These are phyloP conservation scores for Pseudopleuronectes americanus DNA, from an alignment of 2,797 vertebrate genomes.

Conservation along the genomic window DNA sequence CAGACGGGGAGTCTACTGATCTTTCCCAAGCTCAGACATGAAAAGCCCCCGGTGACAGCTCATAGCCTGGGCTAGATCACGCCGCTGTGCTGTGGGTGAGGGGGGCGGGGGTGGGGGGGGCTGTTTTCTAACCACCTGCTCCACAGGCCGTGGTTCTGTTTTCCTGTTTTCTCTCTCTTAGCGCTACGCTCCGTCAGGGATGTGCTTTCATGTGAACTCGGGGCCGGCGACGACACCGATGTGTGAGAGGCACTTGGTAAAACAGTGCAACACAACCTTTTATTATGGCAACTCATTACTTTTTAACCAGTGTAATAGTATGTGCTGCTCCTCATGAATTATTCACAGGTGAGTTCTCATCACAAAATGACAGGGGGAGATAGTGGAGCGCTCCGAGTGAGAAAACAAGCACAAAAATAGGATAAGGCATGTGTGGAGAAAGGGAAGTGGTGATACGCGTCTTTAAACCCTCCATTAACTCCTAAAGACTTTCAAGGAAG, in stretches of 20 bases:
- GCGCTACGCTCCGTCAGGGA: constrained; percentile 64
- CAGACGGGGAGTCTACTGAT: constrained; percentile 80
- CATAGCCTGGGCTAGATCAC: constrained; percentile 78
- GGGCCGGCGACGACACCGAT: constrained; percentile 62
- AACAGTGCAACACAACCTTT: constrained; percentile 81
- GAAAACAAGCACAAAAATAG: constrained; percentile 65
- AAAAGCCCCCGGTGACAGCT: constrained; percentile 82
- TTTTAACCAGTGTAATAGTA: constrained; percentile 83
- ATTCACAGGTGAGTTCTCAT: constrained; percentile 78
- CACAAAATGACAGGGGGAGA: constrained; percentile 74
- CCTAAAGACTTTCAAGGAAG: constrained; percentile 35
- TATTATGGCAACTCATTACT: constrained; percentile 82
- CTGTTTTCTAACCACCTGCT: constrained; percentile 78
- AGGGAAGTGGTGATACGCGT: constrained; percentile 34
- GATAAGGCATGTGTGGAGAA: constrained; percentile 58
- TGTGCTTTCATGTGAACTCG: constrained; percentile 74
- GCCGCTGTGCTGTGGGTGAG: constrained; percentile 45
- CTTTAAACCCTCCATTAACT: constrained; percentile 42
- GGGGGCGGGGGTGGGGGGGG: constrained; percentile 21
- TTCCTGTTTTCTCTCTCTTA: constrained; percentile 71
- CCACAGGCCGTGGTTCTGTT: constrained; percentile 71
- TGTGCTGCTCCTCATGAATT: constrained; percentile 80
- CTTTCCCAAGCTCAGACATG: constrained; percentile 81
- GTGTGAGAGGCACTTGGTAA: constrained; percentile 77
- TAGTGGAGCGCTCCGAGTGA: constrained; percentile 34